Base-by-base conservation (phyloP, 2,113 vertebrate genomes). In the Eleginops maclovinus region DNA sequence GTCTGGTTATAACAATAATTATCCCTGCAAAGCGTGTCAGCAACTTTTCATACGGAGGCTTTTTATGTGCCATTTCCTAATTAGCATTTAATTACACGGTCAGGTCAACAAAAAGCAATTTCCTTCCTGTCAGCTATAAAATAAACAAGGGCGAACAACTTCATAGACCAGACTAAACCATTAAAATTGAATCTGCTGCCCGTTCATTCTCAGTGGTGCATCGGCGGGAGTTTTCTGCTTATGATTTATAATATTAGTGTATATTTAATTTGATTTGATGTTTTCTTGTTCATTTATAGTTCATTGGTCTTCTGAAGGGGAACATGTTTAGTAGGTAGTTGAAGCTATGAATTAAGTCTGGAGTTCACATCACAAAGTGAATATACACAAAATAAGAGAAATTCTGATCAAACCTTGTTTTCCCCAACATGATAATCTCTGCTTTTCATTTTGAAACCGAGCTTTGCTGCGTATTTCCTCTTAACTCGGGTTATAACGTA, bases 71-170 rank as follows among this genome's bases (percentile, higher is more conserved):
- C 49, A 24, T 66, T 83, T 81, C 81, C 60, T 79, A 74, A 86
- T 86, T 77, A 84, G 53, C 67, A 54, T 81, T 75, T 84, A 62
- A 88, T 86, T 83, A 77, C 68, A 71, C 17, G 14, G 44, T 59
- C 76, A 72, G 73, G 59, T 75, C 69, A 83, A 74, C 59, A 75
- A 68, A 72, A 53, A 65, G 12, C 53, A 26, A 70, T 67, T 73
- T 76, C 14, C 69, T 79, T 74, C 49, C 43, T 60, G 54, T 72
- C 76, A 82, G 69, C 65, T 75, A 16, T 54, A 81, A 78, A 80
- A 82, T 19, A 77, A 82, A 84, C 55, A 84, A 73, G 77, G 63
- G 21, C 51, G 24, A 24, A 56, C 26, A 17, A 44, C 60, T 62
- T 70, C 49, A 74, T 74, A 26, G 84, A 86, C 10, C 49, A 13